A percentile compares a stretch with the other conserved stretches of the same genome.
These are phyloP conservation scores for Liasis olivaceus DNA, from an alignment of 2,797 vertebrate genomes.

Conservation along the genomic window DNA sequence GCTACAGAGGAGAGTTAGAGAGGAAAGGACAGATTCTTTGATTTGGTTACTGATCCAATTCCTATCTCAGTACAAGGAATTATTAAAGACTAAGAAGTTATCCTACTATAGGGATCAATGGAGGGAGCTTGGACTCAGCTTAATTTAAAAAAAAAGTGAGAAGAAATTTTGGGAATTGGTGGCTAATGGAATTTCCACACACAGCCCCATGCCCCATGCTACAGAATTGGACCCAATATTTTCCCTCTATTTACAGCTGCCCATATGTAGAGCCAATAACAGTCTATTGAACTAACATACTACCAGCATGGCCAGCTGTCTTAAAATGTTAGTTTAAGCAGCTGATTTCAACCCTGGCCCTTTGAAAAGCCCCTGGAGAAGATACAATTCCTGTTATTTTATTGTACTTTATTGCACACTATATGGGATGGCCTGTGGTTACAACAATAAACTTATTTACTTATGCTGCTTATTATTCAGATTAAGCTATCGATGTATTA, in stretches of 20 bases:
- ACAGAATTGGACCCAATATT: not conserved
- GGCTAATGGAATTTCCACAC: not conserved
- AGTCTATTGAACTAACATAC: not conserved
- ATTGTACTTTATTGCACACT: not conserved
- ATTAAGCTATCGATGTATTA: conserved; percentile 16
- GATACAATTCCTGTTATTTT: not conserved
- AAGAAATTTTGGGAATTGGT: not conserved
- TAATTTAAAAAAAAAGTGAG: not conserved
- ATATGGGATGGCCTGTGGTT: not conserved
- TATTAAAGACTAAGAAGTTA: not conserved
- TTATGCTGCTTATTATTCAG: not conserved
- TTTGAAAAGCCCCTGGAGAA: not conserved
- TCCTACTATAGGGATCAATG: not conserved
- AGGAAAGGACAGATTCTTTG: not conserved
- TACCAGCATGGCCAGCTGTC: not conserved
- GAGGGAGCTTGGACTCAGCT: not conserved
- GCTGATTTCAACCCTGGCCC: not conserved
- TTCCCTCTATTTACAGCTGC: not conserved
- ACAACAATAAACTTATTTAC: not conserved
- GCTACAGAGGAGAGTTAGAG: not conserved
- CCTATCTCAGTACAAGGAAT: not conserved
- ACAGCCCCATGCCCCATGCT: not conserved
- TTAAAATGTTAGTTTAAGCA: not conserved
- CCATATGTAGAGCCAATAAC: not conserved
- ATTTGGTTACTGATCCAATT: not conserved